These are phyloP conservation scores for Cettia cetti DNA, from an alignment of 2,113 vertebrate genomes.

Conservation along the genomic window DNA sequence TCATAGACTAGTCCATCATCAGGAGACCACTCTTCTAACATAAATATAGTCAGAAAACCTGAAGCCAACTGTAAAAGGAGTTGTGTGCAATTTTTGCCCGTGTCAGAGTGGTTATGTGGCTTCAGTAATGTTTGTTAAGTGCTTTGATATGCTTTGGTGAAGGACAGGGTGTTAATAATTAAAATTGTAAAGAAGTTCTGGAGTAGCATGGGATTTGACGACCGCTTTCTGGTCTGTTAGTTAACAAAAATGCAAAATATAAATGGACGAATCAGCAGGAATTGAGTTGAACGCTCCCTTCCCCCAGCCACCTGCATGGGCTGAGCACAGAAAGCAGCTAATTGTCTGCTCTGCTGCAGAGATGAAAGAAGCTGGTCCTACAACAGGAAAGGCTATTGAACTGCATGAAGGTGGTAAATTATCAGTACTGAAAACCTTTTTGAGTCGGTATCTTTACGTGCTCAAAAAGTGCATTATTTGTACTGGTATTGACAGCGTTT, in stretches of 20 bases:
- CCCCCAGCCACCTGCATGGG: slow-evolving; percentile 55
- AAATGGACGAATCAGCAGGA: slow-evolving; percentile 35
- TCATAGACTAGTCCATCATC: background rate
- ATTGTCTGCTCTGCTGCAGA: slow-evolving; percentile 12
- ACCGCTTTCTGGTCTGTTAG: slow-evolving; percentile 49
- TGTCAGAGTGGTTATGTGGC: slow-evolving; percentile 22
- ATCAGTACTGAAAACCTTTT: slow-evolving; percentile 26
- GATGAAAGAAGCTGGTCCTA: slow-evolving; percentile 39
- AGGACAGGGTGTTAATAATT: slow-evolving; percentile 57
- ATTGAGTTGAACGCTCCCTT: background rate
- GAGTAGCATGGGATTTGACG: background rate
- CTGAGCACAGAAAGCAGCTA: slow-evolving; percentile 38
- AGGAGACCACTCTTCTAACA: background rate
- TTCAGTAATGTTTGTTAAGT: slow-evolving; percentile 46
- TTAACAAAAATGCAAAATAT: slow-evolving; percentile 48
- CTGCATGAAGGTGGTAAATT: slow-evolving; percentile 36
- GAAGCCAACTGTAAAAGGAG: background rate
- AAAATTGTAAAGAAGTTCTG: slow-evolving; percentile 37
- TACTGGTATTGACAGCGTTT: background rate
- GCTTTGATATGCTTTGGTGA: slow-evolving; percentile 12
- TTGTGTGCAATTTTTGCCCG: background rate
- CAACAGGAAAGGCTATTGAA: slow-evolving; percentile 23
- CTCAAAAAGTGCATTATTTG: background rate
- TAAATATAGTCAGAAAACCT: background rate
- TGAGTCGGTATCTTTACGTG: background rate